These are phyloP conservation scores for Drosophila equinoxialis DNA, from an alignment of 1,140 invertebrate genomes.

Conservation along the genomic window DNA sequence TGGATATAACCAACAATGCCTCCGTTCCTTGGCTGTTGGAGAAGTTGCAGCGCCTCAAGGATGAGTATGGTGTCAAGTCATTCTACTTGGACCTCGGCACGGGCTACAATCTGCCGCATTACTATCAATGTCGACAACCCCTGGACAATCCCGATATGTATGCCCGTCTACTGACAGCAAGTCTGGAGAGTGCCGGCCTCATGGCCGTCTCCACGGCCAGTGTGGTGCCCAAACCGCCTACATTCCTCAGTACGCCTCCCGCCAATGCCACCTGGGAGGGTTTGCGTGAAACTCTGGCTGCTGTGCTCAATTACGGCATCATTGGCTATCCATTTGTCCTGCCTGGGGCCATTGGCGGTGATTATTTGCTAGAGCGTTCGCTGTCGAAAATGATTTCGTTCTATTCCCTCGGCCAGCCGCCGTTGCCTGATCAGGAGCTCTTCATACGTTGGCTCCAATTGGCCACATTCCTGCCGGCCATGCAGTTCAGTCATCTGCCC, in stretches of 20 bases:
- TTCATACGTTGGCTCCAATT: slow-evolving; percentile 97
- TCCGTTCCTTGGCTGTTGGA: slow-evolving; percentile 91
- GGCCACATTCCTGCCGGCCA: slow-evolving; percentile 95
- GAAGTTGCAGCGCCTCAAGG: slow-evolving; percentile 88
- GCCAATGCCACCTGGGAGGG: slow-evolving; percentile 94
- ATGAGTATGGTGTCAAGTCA: slow-evolving; percentile 91
- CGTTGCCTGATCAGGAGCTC: slow-evolving; percentile 91
- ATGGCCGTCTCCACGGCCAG: slow-evolving; percentile 93
- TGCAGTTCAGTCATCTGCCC: slow-evolving; percentile 95
- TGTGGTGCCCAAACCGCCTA: slow-evolving; percentile 90
- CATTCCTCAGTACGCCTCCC: slow-evolving; percentile 93
- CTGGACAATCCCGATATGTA: slow-evolving; percentile 92
- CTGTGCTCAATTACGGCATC: slow-evolving; percentile 92
- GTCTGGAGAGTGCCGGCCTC: slow-evolving; percentile 87
- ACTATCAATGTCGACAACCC: slow-evolving; percentile 89
- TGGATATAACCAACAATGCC: slow-evolving; percentile 93
- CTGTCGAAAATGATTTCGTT: slow-evolving; percentile 76
- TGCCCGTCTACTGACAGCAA: slow-evolving; percentile 88
- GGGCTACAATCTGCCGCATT: slow-evolving; percentile 92
- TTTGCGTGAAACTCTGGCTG: slow-evolving; percentile 88
- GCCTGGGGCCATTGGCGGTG: slow-evolving; percentile 96
- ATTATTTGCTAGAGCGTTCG: slow-evolving; percentile 82
- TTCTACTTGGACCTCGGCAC: slow-evolving; percentile 96
- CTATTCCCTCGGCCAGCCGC: slow-evolving; percentile 72
- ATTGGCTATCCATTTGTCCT: slow-evolving; percentile 96